Base-by-base conservation (phyloP, 1,140 invertebrate species). In the Galleria mellonella region DNA sequence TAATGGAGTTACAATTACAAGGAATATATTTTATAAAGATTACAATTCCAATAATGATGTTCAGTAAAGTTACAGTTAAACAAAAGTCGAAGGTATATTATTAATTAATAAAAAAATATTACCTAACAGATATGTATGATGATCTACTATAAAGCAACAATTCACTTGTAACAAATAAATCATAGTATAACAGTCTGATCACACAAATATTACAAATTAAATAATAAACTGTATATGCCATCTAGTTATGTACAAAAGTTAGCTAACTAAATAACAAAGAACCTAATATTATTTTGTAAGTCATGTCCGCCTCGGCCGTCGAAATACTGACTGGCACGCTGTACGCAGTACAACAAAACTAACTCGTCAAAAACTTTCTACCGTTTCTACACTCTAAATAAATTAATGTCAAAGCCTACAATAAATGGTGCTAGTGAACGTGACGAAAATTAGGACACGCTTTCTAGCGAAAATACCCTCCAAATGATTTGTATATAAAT, bases 211-310 rank as follows among this genome's bases (percentile, higher is more conserved):
- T 83, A 84, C 68, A 81, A 82, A 83, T 83, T 81, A 84, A 84
- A 84, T 82, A 83, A 83, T 82, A 84, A 78, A 73, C 77, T 69
- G 68, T 75, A 75, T 79, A 70, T 72, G 71, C 64, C 62, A 72
- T 84, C 76, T 84, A 84, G 64, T 78, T 84, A 84, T 84, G 73
- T 84, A 84, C 81, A 84, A 74, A 66, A 70, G 73, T 84, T 83
- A 83, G 72, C 74, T 83, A 83, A 84, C 81, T 84, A 84, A 84
- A 84, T 83, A 84, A 84, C 81, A 84, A 84, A 77, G 69, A 72
- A 75, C 68, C 63, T 81, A 81, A 77, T 59, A 71, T 72, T 73
- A 82, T 62, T 62, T 66, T 73, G 66, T 73, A 66, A 62, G 61
- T 67, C 61, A 59, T n/a, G 62, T 48, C 52, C 63, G 68, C 62